A percentile compares a stretch with the other conserved stretches of the same genome.
These are phyloP conservation scores for Sesamia nonagrioides DNA, from an alignment of 1,140 invertebrate genomes.

Conservation along the genomic window DNA sequence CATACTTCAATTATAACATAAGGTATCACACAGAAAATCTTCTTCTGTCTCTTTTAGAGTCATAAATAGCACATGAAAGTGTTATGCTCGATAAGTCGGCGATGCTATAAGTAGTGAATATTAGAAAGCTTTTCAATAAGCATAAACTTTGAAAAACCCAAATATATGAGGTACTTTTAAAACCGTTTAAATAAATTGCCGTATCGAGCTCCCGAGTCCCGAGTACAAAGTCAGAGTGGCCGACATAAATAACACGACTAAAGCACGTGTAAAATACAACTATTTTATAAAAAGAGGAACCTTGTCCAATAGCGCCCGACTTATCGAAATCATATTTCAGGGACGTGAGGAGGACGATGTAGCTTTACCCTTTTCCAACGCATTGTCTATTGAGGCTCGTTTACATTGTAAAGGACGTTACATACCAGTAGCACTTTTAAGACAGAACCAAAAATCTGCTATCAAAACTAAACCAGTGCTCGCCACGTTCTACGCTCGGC, in stretches of 20 bases:
- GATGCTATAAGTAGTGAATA: neutral
- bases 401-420: constrained; percentile 50
- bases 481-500: constrained; percentile 28
- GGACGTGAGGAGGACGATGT: constrained; percentile 79
- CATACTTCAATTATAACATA: no score
- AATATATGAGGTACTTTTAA: constrained; percentile 42
- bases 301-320: constrained; percentile 79
- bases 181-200: constrained; percentile 41
- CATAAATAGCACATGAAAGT: no score
- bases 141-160: constrained; percentile 20
- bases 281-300: constrained; percentile 77
- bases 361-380: constrained; percentile 78
- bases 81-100: no score
- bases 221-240: constrained; percentile 44
- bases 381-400: constrained; percentile 73
- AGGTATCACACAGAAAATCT: no score
- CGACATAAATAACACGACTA: constrained; percentile 55
- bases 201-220: constrained; percentile 29
- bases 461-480: constrained; percentile 25
- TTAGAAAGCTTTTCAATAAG: constrained; percentile 8
- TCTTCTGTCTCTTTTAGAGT: no score
- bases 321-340: constrained; percentile 86
- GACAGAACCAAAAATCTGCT: neutral
- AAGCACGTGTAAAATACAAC: constrained; percentile 73
- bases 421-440: constrained; percentile 27